Evolutionary conservation across 2,888 invertebrate species (phyloP).

Genomic region (Macaria notata): DNA sequence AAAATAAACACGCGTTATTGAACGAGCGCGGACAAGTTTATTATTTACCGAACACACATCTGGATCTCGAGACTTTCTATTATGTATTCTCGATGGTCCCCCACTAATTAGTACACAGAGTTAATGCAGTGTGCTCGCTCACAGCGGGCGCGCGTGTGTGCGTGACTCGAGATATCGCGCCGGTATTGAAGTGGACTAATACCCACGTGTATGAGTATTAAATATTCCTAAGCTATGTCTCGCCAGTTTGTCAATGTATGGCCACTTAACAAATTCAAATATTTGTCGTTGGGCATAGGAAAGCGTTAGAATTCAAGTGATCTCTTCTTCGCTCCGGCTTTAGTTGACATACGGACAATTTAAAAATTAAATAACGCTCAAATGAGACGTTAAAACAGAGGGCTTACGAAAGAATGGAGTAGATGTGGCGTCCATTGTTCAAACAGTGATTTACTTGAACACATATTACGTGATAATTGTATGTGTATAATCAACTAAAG

Average conservation of each 20-base stretch:
- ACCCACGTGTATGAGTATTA: constrained; percentile 69
- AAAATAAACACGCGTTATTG: constrained; percentile 63
- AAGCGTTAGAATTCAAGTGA: constrained; percentile 83
- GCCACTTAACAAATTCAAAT: constrained; percentile 81
- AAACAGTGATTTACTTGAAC: neutral
- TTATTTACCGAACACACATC: constrained; percentile 77
- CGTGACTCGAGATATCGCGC: constrained; percentile 19
- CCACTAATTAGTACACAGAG: constrained; percentile 81
- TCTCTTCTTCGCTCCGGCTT: constrained; percentile 65
- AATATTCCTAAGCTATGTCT: constrained; percentile 69
- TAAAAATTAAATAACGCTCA: constrained; percentile 77
- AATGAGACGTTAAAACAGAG: constrained; percentile 72
- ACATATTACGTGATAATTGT: constrained; percentile 3
- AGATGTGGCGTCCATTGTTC: constrained; percentile 35
- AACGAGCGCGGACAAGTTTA: constrained; percentile 68
- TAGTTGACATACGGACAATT: constrained; percentile 78
- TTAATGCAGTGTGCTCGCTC: constrained; percentile 60
- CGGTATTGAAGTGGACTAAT: constrained; percentile 25
- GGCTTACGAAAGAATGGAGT: constrained; percentile 53
- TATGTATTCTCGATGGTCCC: constrained; percentile 78
- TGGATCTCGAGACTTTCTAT: constrained; percentile 76
- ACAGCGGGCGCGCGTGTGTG: constrained; percentile 23
- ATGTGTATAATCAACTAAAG: no score
- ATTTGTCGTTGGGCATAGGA: constrained; percentile 79
- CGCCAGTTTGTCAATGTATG: constrained; percentile 75